A percentile compares a stretch with the other conserved stretches of the same genome.
Evolutionary conservation across 2,113 vertebrate genomes (phyloP).

Genomic region (Bos taurus): DNA sequence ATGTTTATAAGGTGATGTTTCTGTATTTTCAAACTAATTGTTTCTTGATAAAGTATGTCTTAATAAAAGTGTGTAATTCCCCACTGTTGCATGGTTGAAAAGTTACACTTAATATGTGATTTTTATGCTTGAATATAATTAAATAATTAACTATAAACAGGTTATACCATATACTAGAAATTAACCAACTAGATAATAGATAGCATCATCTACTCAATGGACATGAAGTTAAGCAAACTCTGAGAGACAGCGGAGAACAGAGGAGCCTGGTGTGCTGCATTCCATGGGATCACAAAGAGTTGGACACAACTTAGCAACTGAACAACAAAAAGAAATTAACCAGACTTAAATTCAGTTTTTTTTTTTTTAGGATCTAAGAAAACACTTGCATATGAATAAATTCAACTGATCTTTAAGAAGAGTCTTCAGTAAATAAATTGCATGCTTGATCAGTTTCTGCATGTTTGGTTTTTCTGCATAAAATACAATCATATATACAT

Average conservation of each 20-base stretch:
- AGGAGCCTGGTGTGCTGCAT: neutral
- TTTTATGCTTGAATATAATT: neutral
- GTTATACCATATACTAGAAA: neutral
- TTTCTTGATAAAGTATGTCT: neutral
- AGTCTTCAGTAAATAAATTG: neutral
- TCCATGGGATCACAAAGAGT: neutral
- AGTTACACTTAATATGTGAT: neutral
- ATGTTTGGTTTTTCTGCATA: neutral
- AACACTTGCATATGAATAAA: neutral
- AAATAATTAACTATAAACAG: neutral
- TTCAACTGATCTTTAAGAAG: neutral
- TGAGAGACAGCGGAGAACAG: neutral
- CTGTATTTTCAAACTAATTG: neutral
- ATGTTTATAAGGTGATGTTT: neutral
- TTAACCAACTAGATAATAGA: neutral
- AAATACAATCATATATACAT: neutral
- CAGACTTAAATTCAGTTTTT: neutral
- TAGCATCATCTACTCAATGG: neutral
- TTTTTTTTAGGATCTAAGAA: neutral
- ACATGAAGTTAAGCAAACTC: neutral
- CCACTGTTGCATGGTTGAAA: neutral
- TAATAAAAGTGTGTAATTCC: neutral
- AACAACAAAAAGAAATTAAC: neutral
- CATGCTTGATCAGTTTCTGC: neutral
- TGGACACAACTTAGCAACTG: neutral